phyloP scores from a whole-genome alignment of 1,140 invertebrate species.

The Aethina tumida region DNA sequence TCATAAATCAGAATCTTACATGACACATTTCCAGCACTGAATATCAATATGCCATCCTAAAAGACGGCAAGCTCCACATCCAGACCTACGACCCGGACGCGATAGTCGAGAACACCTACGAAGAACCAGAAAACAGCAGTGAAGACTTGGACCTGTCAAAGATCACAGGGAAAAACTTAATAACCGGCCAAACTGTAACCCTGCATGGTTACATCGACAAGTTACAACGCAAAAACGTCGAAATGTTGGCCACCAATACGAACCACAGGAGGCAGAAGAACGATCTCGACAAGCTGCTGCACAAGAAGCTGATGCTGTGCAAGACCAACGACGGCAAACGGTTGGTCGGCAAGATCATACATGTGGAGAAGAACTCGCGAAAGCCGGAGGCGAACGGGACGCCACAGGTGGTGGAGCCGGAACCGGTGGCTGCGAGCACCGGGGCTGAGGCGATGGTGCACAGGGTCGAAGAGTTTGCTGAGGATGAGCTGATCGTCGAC shows the following conservation, averaged over 20 bases:
- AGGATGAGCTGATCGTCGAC: conserved; percentile 1
- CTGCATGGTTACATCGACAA: conserved; percentile 20
- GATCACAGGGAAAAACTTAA: conserved; percentile 19
- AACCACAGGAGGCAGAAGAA: conserved; percentile 2
- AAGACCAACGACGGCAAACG: conserved; percentile 17
- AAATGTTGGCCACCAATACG: conserved; percentile 5
- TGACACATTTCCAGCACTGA: conserved; percentile 7
- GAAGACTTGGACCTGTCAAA: conserved; percentile 9
- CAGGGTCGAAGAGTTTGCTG: conserved; percentile 1
- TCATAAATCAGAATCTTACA: background rate
- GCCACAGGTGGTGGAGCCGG: background rate
- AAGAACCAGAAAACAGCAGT: conserved; percentile 1
- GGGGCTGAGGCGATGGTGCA: background rate
- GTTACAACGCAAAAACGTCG: conserved; percentile 4
- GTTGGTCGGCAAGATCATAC: conserved; percentile 23
- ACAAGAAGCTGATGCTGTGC: conserved; percentile 22
- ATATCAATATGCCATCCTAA: conserved; percentile 17
- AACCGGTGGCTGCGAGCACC: background rate
- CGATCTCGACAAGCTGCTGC: conserved; percentile 13
- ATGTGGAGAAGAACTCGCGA: conserved; percentile 11
- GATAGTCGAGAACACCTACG: background rate
- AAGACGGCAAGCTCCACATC: conserved; percentile 16
- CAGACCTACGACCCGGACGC: conserved; percentile 3
- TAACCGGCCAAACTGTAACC: conserved; percentile 21
- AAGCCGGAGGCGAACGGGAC: background rate